Conservation (phyloP, 2,113 vertebrate species). For the Mus pahari region DNA sequence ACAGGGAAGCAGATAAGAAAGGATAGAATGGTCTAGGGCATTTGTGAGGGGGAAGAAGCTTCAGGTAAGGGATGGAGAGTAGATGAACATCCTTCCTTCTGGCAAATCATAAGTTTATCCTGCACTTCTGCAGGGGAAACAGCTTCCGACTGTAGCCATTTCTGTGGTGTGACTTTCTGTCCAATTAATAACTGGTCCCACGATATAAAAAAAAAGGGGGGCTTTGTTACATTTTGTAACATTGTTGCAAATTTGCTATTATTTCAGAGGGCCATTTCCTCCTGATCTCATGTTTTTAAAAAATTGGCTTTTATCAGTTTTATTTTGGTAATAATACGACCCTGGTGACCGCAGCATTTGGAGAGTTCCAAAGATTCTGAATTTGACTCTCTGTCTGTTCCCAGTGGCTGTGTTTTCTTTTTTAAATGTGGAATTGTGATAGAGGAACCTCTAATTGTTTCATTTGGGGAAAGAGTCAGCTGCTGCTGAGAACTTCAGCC, state of each 20-base stretch:
- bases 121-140: neutral
- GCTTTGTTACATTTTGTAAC: neutral
- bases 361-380: neutral
- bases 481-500: neutral
- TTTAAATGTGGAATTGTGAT: neutral
- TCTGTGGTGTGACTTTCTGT: neutral
- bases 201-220: constrained; percentile 24
- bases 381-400: constrained; percentile 51
- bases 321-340: constrained; percentile 13
- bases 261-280: neutral
- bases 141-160: neutral
- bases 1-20: neutral
- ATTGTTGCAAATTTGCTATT: neutral
- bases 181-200: neutral
- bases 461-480: neutral
- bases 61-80: neutral
- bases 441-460: constrained; percentile 46
- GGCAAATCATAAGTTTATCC: neutral
- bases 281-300: neutral
- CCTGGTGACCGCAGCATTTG: neutral
- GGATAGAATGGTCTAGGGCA: neutral
- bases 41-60: neutral
- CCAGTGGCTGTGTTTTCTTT: neutral
- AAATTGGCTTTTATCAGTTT: constrained; percentile 32
- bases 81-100: neutral